phyloP scores from a whole-genome alignment of 2,888 invertebrate genomes.

The Brachycybe producta region DNA sequence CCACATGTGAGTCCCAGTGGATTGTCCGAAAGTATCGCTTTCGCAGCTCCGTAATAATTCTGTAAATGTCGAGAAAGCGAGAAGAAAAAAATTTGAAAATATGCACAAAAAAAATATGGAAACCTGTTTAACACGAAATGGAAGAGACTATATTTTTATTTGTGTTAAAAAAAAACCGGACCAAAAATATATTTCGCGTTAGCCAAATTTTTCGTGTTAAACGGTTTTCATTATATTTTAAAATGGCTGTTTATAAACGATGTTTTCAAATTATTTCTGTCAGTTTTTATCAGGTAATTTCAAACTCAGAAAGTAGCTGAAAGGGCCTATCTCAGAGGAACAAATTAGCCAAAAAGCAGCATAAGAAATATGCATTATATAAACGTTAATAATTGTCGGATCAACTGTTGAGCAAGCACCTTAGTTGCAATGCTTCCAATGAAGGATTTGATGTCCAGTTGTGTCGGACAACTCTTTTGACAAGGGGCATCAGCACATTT shows the following conservation, averaged over 20 bases:
- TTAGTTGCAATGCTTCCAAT: constrained; percentile 93
- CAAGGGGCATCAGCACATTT: constrained; percentile 95
- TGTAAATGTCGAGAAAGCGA: constrained; percentile 34
- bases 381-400: not conserved
- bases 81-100: not conserved
- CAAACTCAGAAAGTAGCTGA: no score
- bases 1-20: constrained; percentile 89
- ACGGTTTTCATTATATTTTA: no score
- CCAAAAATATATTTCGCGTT: no score
- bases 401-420: constrained; percentile 37
- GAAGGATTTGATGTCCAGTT: constrained; percentile 90
- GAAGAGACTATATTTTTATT: no score
- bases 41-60: constrained; percentile 94
- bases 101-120: constrained; percentile 1
- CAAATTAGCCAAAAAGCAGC: no score
- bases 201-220: not conserved
- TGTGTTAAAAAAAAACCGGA: no score
- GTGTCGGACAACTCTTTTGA: constrained; percentile 97
- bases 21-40: constrained; percentile 93
- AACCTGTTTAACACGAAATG: no score
- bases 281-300: no score
- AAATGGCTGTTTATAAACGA: not conserved
- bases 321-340: no score
- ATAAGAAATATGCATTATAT: not conserved
- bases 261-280: no score